Conservation (phyloP, 2,888 invertebrate genomes). For the Drosophila kokeensis region DNA sequence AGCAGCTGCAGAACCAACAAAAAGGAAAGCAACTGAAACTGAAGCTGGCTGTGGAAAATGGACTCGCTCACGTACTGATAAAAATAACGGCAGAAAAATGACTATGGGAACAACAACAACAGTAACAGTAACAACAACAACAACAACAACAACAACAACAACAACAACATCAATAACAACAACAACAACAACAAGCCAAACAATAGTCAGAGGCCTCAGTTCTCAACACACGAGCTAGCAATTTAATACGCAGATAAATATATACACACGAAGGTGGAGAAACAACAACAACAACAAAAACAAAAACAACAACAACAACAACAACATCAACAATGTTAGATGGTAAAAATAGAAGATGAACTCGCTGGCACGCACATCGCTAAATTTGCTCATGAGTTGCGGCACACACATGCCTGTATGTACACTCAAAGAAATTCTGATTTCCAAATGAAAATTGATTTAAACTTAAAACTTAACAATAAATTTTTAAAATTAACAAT, state of each 20-base stretch:
- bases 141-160: slow-evolving; percentile 32
- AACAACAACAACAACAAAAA: neutral
- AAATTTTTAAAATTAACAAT: neutral
- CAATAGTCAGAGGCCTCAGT: slow-evolving; percentile 50
- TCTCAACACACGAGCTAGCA: slow-evolving; percentile 68
- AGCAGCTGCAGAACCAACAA: slow-evolving; percentile 25
- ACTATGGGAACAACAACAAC: slow-evolving; percentile 53
- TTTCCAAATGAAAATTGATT: neutral
- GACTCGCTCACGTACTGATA: slow-evolving; percentile 74
- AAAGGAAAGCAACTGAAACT: slow-evolving; percentile 28
- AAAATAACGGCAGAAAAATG: slow-evolving; percentile 77
- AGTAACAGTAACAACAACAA: slow-evolving; percentile 19
- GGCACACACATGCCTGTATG: neutral
- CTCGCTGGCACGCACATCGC: slow-evolving; percentile 71
- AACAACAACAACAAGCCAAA: slow-evolving; percentile 41
- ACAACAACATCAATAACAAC: slow-evolving; percentile 23
- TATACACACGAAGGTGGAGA: slow-evolving; percentile 48
- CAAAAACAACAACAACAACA: neutral
- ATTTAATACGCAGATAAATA: slow-evolving; percentile 80
- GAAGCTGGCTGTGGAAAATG: slow-evolving; percentile 46
- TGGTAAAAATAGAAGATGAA: slow-evolving; percentile 58
- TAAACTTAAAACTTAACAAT: neutral
- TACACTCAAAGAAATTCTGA: neutral
- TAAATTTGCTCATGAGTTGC: slow-evolving; percentile 61
- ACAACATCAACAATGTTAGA: slow-evolving; percentile 1